Evolutionary conservation across 2,113 vertebrate species (phyloP).

Genomic region (Arizona elegans): DNA sequence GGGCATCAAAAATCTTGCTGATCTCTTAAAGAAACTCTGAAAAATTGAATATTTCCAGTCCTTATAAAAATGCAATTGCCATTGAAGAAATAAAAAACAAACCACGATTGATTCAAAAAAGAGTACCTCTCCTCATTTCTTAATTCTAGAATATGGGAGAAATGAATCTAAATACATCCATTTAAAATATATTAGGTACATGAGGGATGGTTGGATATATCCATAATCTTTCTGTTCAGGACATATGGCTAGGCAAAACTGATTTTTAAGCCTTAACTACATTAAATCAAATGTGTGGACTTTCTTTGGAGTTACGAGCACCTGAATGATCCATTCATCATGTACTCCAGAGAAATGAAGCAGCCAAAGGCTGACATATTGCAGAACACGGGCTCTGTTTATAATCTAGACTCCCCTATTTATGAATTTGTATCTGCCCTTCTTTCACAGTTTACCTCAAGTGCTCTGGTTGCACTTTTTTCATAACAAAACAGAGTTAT

Average conservation of each 20-base stretch:
- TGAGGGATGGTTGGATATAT: neutral
- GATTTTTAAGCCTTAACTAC: neutral
- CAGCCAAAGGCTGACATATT: neutral
- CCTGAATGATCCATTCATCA: neutral
- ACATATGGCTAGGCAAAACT: neutral
- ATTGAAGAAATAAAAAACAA: neutral
- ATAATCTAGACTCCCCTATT: conserved; percentile 14
- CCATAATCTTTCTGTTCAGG: neutral
- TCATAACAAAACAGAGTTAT: neutral
- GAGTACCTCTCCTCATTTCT: neutral
- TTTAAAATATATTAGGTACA: neutral
- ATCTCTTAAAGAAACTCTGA: neutral
- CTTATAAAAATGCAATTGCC: neutral
- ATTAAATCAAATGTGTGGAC: conserved; percentile 2
- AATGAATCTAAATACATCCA: neutral
- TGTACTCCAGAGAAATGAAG: neutral
- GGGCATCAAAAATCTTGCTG: neutral
- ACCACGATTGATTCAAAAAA: neutral
- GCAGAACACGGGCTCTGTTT: neutral
- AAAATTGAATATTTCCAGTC: neutral
- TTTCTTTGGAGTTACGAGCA: neutral
- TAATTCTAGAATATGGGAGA: neutral
- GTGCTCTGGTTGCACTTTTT: neutral
- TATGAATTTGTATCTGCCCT: neutral
- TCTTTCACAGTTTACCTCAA: neutral